Conservation (phyloP, 2,888 invertebrate species). For the Lamproptera curius region DNA sequence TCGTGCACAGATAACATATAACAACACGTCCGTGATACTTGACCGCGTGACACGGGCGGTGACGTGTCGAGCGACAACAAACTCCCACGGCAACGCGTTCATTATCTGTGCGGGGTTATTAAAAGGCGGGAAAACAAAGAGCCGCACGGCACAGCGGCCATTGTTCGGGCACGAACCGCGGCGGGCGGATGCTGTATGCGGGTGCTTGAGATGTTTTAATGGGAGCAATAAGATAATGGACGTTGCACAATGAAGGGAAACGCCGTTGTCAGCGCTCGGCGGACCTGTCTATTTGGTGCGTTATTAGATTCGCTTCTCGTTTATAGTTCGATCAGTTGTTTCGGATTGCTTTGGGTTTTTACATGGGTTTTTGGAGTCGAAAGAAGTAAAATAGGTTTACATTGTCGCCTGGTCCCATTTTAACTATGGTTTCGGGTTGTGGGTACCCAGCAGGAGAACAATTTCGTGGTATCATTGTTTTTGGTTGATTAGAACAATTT, state of each 20-base stretch:
- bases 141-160: slow-evolving; percentile 41
- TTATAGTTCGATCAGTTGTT: not conserved
- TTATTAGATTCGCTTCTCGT: not conserved
- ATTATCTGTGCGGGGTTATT: slow-evolving; percentile 22
- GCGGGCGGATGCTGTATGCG: slow-evolving; percentile 65
- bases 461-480: too few relatives aligned
- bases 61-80: slow-evolving; percentile 6
- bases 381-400: too few relatives aligned
- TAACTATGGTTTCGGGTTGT: too few relatives aligned
- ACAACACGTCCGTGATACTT: too few relatives aligned
- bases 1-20: too few relatives aligned
- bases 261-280: slow-evolving; percentile 33
- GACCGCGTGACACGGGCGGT: too few relatives aligned
- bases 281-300: slow-evolving; percentile 26
- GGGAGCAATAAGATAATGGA: slow-evolving; percentile 67
- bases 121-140: slow-evolving; percentile 46
- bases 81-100: slow-evolving; percentile 17
- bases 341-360: too few relatives aligned
- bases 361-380: too few relatives aligned
- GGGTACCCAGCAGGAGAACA: too few relatives aligned
- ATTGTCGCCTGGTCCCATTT: too few relatives aligned
- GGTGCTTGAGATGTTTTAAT: slow-evolving; percentile 52
- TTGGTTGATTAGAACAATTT: too few relatives aligned
- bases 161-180: slow-evolving; percentile 62
- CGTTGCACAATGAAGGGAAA: slow-evolving; percentile 51